Percentiles rank a stretch among this genome's conserved stretches.
Evolutionary conservation across 1,140 invertebrate genomes (phyloP).

Genomic region (Tetranychus cinnabarinus): DNA sequence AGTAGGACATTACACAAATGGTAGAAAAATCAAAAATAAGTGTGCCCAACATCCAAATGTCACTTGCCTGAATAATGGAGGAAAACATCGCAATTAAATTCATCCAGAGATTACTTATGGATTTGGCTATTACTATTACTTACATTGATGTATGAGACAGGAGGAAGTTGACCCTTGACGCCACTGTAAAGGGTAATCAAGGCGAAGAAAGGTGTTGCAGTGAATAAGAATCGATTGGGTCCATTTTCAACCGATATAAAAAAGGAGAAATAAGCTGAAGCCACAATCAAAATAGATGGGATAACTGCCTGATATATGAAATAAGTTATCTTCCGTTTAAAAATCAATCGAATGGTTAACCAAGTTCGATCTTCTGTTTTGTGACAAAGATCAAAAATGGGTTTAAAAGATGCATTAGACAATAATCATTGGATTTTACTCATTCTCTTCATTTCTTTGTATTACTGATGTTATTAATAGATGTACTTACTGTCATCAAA

Average conservation of each 20-base stretch:
- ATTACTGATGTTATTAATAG: neutral
- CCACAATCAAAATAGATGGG: neutral
- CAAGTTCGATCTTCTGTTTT: neutral
- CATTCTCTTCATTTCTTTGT: neutral
- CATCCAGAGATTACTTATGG: neutral
- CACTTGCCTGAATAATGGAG: neutral
- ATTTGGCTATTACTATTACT: neutral
- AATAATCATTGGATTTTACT: neutral
- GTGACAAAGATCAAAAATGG: neutral
- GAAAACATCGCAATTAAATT: neutral
- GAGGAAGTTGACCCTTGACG: neutral
- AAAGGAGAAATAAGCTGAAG: neutral
- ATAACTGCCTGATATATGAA: neutral
- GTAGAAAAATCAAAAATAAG: neutral
- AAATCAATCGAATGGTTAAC: neutral
- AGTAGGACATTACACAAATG: neutral
- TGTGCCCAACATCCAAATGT: neutral
- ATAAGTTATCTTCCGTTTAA: neutral
- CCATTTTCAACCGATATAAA: neutral
- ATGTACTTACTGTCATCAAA: neutral
- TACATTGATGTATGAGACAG: neutral
- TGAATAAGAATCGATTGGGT: neutral
- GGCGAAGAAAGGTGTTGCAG: neutral
- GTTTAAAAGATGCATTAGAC: neutral
- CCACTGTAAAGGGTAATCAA: neutral